phyloP scores from a whole-genome alignment of 2,888 invertebrate genomes.

The Leucophenga maculata region DNA sequence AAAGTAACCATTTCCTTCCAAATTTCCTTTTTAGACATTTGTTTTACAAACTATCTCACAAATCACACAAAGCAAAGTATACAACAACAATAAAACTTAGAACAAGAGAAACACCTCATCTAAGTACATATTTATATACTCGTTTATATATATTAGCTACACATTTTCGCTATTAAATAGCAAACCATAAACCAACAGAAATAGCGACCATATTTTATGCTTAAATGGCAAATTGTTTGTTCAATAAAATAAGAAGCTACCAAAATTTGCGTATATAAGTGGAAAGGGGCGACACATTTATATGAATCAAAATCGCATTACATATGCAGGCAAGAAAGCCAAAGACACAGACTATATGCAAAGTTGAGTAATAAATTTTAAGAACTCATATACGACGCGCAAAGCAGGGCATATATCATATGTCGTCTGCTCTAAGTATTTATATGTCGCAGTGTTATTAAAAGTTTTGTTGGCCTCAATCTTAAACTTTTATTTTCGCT shows the following conservation, averaged over 20 bases:
- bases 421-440: background rate
- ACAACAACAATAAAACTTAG: no score
- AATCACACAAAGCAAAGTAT: no score
- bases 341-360: conserved; percentile 52
- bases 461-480: conserved; percentile 38
- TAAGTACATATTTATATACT: background rate
- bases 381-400: conserved; percentile 53
- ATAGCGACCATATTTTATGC: conserved; percentile 39
- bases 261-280: conserved; percentile 9
- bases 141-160: conserved; percentile 5
- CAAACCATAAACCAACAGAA: conserved; percentile 9
- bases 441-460: conserved; percentile 30
- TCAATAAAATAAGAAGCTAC: conserved; percentile 53
- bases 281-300: conserved; percentile 17
- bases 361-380: conserved; percentile 61
- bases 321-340: conserved; percentile 32
- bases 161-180: background rate
- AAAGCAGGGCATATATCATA: conserved; percentile 30
- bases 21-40: no score
- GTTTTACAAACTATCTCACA: no score
- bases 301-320: conserved; percentile 37
- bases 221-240: conserved; percentile 60
- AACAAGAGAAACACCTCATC: background rate
- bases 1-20: no score
- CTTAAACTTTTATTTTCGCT: conserved; percentile 16